Evolutionary conservation across 2,113 vertebrate species (phyloP).

Genomic region (Ifrita kowaldi): DNA sequence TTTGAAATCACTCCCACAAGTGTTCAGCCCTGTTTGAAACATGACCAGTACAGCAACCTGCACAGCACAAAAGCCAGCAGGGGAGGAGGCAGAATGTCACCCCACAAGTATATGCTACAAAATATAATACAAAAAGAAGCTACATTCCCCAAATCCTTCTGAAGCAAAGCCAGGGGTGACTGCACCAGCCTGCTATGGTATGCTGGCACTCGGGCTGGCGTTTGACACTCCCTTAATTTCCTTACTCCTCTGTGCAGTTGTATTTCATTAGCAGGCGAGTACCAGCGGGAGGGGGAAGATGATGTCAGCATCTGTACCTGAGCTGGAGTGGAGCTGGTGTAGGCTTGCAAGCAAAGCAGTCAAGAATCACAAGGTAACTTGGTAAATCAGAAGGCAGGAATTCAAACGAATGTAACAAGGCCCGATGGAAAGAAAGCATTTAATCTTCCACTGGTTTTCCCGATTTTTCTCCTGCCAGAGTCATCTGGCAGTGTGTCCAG

Average conservation of each 20-base stretch:
- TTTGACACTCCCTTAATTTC: background rate
- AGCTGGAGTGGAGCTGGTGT: background rate
- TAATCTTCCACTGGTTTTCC: background rate
- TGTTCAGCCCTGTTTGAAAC: background rate
- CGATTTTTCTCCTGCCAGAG: background rate
- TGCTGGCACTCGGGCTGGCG: background rate
- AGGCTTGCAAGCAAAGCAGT: background rate
- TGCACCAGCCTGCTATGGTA: slow-evolving; percentile 11
- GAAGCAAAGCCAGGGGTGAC: slow-evolving; percentile 22
- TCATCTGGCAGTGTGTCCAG: background rate
- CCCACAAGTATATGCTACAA: background rate
- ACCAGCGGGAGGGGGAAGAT: background rate
- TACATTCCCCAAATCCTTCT: background rate
- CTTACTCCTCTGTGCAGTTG: background rate
- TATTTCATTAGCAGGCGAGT: background rate
- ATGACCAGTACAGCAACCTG: background rate
- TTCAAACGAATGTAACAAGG: background rate
- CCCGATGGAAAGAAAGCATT: background rate
- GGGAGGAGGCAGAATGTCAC: background rate
- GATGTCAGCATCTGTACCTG: background rate
- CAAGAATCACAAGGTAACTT: background rate
- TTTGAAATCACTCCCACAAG: background rate
- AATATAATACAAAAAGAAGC: background rate
- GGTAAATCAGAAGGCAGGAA: background rate
- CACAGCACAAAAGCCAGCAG: background rate